These are phyloP conservation scores for Limonius californicus DNA, from an alignment of 1,140 invertebrate species.

Conservation along the genomic window DNA sequence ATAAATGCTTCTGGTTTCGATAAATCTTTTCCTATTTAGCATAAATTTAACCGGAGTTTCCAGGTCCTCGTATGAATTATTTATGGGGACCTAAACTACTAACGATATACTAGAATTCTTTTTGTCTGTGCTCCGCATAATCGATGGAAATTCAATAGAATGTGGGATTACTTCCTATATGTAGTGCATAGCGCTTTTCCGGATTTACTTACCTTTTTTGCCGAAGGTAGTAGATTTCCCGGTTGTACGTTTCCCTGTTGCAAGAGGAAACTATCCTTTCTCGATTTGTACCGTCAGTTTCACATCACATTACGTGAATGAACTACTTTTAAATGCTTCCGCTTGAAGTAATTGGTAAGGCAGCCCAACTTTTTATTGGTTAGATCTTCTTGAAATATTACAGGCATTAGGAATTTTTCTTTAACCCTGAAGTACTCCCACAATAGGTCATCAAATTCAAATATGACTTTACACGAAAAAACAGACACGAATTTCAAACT, in stretches of 20 bases:
- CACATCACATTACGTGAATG: too few relatives aligned
- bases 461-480: too few relatives aligned
- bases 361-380: too few relatives aligned
- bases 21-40: not conserved
- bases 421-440: too few relatives aligned
- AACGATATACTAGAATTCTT: not conserved
- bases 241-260: too few relatives aligned
- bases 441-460: too few relatives aligned
- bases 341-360: too few relatives aligned
- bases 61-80: not conserved
- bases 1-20: not conserved
- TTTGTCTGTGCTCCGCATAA: not conserved
- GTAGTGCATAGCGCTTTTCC: not conserved
- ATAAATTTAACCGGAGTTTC: not conserved
- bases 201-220: not conserved
- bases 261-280: too few relatives aligned
- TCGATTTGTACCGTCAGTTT: not conserved
- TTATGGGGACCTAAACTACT: not conserved
- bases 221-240: too few relatives aligned
- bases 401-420: too few relatives aligned
- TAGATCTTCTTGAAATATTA: too few relatives aligned
- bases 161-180: not conserved
- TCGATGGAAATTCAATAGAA: slow-evolving; percentile 1
- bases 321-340: not conserved
- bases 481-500: too few relatives aligned